Conservation (phyloP, 2,888 invertebrate species). For the Aporophyla lueneburgensis region DNA sequence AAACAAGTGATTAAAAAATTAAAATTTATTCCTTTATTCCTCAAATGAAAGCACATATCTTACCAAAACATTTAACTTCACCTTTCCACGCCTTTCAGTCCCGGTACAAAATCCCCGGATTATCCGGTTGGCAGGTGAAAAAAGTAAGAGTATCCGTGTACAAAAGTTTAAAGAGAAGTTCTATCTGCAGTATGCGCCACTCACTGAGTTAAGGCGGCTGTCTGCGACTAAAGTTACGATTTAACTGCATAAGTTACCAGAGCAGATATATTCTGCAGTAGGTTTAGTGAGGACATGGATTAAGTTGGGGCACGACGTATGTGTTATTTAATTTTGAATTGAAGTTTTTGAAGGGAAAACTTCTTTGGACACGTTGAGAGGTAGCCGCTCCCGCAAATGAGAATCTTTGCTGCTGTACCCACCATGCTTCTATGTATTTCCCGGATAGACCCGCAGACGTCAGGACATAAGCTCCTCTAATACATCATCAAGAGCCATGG, state of each 20-base stretch:
- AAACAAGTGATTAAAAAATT: background rate
- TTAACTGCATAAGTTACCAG: slow-evolving; percentile 44
- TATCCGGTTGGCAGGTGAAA: slow-evolving; percentile 55
- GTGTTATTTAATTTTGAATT: background rate
- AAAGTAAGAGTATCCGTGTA: slow-evolving; percentile 38
- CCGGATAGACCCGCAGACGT: no score
- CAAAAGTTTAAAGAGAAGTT: slow-evolving; percentile 50
- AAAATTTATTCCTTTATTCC: background rate
- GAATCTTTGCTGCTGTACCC: no score
- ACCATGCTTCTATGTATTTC: no score
- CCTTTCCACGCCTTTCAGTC: background rate
- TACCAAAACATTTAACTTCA: background rate
- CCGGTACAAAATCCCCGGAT: slow-evolving; percentile 32
- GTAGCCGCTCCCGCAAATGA: no score
- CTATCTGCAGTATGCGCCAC: slow-evolving; percentile 48
- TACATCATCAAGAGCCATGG: no score
- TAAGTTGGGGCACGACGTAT: background rate
- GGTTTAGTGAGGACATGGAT: slow-evolving; percentile 9
- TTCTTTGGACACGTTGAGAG: background rate
- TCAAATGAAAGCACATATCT: background rate
- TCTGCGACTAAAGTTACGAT: slow-evolving; percentile 40
- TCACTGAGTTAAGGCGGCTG: slow-evolving; percentile 44
- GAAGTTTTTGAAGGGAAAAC: background rate
- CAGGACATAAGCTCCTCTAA: no score
- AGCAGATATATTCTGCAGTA: background rate